These are phyloP conservation scores for Neosilurus mollespiculum DNA, from an alignment of 2,797 vertebrate species.

Conservation along the genomic window DNA sequence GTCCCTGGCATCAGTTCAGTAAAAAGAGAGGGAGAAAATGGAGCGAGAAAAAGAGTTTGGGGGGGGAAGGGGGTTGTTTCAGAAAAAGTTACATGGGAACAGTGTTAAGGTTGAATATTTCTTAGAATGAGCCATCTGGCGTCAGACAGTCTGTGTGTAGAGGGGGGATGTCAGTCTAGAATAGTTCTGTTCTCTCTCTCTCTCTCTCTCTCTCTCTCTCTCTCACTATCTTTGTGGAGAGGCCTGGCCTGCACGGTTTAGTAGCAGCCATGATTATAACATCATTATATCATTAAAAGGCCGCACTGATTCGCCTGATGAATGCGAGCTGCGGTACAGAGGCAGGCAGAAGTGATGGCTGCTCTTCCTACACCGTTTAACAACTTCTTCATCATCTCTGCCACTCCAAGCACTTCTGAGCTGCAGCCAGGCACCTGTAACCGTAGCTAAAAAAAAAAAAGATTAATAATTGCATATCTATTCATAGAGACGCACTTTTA, in stretches of 20 bases:
- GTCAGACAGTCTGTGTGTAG: slow-evolving; percentile 94
- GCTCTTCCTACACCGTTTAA: slow-evolving; percentile 36
- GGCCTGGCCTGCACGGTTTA: slow-evolving; percentile 38
- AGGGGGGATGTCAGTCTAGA: slow-evolving; percentile 86
- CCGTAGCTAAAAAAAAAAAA: neutral
- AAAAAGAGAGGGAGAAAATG: slow-evolving; percentile 57
- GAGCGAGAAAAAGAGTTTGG: slow-evolving; percentile 40
- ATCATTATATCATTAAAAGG: slow-evolving; percentile 56
- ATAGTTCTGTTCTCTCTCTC: slow-evolving; percentile 80
- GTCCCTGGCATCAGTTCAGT: slow-evolving; percentile 92
- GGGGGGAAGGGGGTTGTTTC: neutral
- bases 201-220: slow-evolving; percentile 43
- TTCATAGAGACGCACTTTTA: neutral
- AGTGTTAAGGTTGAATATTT: slow-evolving; percentile 99
- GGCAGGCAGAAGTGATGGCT: slow-evolving; percentile 32
- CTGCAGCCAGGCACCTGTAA: slow-evolving; percentile 7
- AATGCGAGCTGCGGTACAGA: slow-evolving; percentile 30
- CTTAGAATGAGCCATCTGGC: slow-evolving; percentile 99
- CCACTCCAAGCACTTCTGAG: slow-evolving; percentile 1
- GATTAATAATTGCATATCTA: neutral
- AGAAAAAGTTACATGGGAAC: slow-evolving; percentile 98
- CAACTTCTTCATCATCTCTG: slow-evolving; percentile 41
- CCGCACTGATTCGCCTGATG: slow-evolving; percentile 41
- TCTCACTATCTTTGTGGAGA: slow-evolving; percentile 12
- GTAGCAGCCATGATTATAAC: slow-evolving; percentile 52